Base-by-base conservation (phyloP, 2,797 vertebrate genomes). In the Scomberomorus guttatus region DNA sequence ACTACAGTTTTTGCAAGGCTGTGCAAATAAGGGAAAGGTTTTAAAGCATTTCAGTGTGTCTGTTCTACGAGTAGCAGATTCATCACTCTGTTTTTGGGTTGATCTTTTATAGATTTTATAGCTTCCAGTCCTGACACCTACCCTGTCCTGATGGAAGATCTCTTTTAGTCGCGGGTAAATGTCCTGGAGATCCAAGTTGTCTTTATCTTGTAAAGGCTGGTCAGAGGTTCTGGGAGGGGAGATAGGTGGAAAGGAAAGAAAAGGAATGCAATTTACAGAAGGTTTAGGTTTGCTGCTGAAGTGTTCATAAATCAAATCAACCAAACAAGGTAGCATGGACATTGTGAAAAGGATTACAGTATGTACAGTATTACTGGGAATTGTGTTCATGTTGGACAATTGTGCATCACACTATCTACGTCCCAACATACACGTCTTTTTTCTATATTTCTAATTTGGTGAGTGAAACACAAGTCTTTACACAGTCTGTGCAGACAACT, bases 151-250 rank as follows among this genome's bases (percentile, higher is more conserved):
- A 64, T 91, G 85, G 37, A 94, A 93, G 6, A 82, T 86, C 65
- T 94, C 91, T 84, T 90, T 96, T 80, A 96, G 83, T 14, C 79
- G 78, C 1, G 71, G 15, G 48, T 81, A 84, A 68, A 82, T 39
- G 14, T 89, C 90, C 72, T 88, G 66, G 6, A 95, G 80, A 75
- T 92, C 93, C 14, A 85, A 75, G 67, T 78, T 65, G 20, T 85
- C 65, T 48, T 77, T 82, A 70, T 56, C 70, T 80, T 37, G 79
- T 66, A 61, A 13, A 42, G 75, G 44, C 11, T 46, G 60, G 58
- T 86, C 61, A 6, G 25, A 72, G 12, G 51, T 24, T 65, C 76
- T 85, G 18, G 25, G 44, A 60, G 10, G 24, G n/a, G 25, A 58
- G 10, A 54, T 13, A n/a, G 20, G 1, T 20, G 22, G 17, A 61